Conservation (phyloP, 2,797 vertebrate genomes). For the Nyctalus aviator region DNA sequence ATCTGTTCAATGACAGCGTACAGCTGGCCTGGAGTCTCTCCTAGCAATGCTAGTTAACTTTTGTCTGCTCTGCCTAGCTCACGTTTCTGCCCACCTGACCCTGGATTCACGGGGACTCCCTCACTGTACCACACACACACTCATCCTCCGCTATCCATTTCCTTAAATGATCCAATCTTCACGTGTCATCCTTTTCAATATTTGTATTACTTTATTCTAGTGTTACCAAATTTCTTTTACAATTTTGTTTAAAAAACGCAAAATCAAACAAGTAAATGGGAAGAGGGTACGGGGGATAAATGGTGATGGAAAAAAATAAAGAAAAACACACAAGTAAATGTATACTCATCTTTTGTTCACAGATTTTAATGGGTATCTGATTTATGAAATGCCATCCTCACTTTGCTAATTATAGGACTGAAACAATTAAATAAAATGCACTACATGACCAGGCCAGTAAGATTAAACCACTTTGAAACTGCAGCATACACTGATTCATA, state of each 20-base stretch:
- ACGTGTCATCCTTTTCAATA: background rate
- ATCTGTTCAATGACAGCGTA: background rate
- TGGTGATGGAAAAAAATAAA: background rate
- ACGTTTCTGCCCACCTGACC: background rate
- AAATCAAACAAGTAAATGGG: constrained; percentile 6
- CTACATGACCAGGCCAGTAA: background rate
- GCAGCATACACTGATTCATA: background rate
- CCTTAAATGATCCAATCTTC: background rate
- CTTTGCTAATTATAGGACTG: constrained; percentile 48
- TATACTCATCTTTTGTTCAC: background rate
- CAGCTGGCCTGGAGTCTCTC: background rate
- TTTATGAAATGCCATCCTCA: constrained; percentile 51
- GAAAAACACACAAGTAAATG: background rate
- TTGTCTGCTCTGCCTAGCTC: background rate
- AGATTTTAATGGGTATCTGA: constrained; percentile 56
- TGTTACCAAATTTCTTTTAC: background rate
- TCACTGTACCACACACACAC: background rate
- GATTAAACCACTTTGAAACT: background rate
- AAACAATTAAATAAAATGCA: constrained; percentile 38
- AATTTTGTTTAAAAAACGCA: constrained; percentile 45
- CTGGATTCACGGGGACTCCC: background rate
- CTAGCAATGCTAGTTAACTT: background rate
- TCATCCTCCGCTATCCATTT: background rate
- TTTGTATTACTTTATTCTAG: constrained; percentile 27
- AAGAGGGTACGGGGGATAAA: background rate